These are phyloP conservation scores for Pollenia griseotomentosa DNA, from an alignment of 2,888 invertebrate species.

Conservation along the genomic window DNA sequence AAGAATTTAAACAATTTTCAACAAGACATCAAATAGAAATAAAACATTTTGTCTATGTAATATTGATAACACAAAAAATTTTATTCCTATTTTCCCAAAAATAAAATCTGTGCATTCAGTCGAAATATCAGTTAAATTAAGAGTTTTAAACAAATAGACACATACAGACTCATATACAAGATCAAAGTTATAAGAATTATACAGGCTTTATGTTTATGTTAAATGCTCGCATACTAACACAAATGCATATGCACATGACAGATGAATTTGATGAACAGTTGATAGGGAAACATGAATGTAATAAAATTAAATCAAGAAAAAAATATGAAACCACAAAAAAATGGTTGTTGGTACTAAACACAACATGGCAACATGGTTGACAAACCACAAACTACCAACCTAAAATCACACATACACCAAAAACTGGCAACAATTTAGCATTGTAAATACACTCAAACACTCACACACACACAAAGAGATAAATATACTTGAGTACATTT, in stretches of 20 bases:
- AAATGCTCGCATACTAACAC: no score
- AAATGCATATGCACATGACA: background rate
- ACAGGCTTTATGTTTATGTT: background rate
- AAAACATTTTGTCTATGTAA: slow-evolving; percentile 15
- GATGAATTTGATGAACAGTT: slow-evolving; percentile 28
- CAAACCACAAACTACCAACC: slow-evolving; percentile 53
- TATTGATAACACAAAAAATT: slow-evolving; percentile 2
- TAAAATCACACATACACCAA: slow-evolving; percentile 36
- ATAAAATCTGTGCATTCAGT: slow-evolving; percentile 45
- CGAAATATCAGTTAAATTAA: slow-evolving; percentile 50
- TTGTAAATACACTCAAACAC: slow-evolving; percentile 2
- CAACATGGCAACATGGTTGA: slow-evolving; percentile 42
- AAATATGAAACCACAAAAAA: slow-evolving; percentile 21
- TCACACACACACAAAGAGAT: background rate
- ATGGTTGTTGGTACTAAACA: slow-evolving; percentile 39
- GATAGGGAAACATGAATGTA: slow-evolving; percentile 38
- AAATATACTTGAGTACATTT: background rate
- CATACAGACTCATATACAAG: background rate
- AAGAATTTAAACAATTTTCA: background rate
- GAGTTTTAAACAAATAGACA: slow-evolving; percentile 1
- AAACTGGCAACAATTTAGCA: slow-evolving; percentile 33
- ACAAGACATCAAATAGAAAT: slow-evolving; percentile 11
- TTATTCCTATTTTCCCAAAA: background rate
- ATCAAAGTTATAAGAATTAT: slow-evolving; percentile 23
- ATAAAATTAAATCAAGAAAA: slow-evolving; percentile 45